Base-by-base conservation (phyloP, 2,888 invertebrate genomes). In the Temnothorax unifasciatus region DNA sequence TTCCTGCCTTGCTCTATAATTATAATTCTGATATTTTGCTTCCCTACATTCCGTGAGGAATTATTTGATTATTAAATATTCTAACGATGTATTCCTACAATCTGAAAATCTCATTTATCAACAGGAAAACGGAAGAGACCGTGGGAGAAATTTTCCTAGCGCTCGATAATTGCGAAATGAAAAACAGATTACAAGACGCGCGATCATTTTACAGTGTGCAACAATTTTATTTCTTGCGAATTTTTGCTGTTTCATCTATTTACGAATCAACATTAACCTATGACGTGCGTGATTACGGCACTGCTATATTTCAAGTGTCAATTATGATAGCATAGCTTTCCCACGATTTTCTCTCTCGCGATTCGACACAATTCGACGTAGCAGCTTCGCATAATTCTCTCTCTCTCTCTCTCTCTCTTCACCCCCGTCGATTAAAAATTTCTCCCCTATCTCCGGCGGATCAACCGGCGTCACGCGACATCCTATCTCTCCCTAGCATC, bases 401-500 rank as follows among this genome's bases (percentile, higher is more conserved):
- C 29, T 29, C 25, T 61, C n/a, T 61, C n/a, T 61, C n/a, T 61
- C n/a, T 61, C n/a, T 61, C n/a, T 15, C 25, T 52, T 52, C 38
- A 38, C n/a, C 66, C 50, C 25, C 18, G 15, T 75, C 59, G 76
- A 63, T 68, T 68, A 69, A 79, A 83, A 69, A 68, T 79, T 77
- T 61, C 61, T 63, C 54, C 68, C 59, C 29, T 69, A 76, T 82
- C 84, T 66, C 47, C 38, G 79, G 15, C 57, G 73, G 73, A 82
- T 83, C 79, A 79, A 83, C 83, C 83, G 52, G 59, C 61, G 85
- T 89, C 88, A 87, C 85, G 85, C 84, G 84, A 84, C 69, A 54
- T 66, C 75, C 89, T 87, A 89, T 87, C 86, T 77, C 68, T 47
- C 59, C 68, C 59, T 25, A 82, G 52, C 83, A 76, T 76, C 83